These are phyloP conservation scores for Erythrocercus mccallii DNA, from an alignment of 2,113 vertebrate species.

Conservation along the genomic window DNA sequence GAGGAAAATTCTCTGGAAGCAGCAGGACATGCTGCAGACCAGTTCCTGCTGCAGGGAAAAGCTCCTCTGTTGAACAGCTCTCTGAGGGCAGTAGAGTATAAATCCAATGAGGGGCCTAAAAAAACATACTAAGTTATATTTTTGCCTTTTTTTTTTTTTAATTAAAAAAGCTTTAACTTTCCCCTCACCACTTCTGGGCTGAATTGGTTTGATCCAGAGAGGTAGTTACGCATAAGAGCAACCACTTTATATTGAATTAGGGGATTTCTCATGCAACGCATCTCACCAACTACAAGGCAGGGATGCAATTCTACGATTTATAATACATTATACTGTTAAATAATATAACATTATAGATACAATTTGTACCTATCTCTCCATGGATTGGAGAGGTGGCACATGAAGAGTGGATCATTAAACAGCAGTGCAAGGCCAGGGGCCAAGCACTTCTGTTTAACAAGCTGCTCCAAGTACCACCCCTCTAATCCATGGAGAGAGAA, in stretches of 20 bases:
- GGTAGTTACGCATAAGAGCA: constrained; percentile 72
- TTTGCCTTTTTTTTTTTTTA: constrained; percentile 8
- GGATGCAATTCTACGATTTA: constrained; percentile 80
- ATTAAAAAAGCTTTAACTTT: constrained; percentile 71
- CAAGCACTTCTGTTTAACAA: constrained; percentile 82
- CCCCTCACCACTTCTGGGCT: constrained; percentile 56
- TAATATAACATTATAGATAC: constrained; percentile 84
- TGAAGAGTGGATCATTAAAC: constrained; percentile 80
- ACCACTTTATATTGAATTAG: constrained; percentile 76
- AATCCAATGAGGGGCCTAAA: constrained; percentile 21
- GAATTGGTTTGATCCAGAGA: constrained; percentile 73
- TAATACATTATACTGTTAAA: constrained; percentile 82
- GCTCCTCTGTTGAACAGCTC: background rate
- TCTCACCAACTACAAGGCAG: constrained; percentile 80
- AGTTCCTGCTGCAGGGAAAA: background rate
- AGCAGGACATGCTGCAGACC: background rate
- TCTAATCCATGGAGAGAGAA: constrained; percentile 73
- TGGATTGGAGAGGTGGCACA: constrained; percentile 81
- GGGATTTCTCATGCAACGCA: constrained; percentile 75
- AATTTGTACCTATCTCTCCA: constrained; percentile 80
- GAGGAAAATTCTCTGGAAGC: background rate
- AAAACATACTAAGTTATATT: constrained; percentile 51
- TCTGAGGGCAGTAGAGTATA: constrained; percentile 8
- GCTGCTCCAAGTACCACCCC: constrained; percentile 78
- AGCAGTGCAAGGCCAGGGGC: constrained; percentile 76